phyloP scores from a whole-genome alignment of 2,113 vertebrate genomes.

The Daboia siamensis region DNA sequence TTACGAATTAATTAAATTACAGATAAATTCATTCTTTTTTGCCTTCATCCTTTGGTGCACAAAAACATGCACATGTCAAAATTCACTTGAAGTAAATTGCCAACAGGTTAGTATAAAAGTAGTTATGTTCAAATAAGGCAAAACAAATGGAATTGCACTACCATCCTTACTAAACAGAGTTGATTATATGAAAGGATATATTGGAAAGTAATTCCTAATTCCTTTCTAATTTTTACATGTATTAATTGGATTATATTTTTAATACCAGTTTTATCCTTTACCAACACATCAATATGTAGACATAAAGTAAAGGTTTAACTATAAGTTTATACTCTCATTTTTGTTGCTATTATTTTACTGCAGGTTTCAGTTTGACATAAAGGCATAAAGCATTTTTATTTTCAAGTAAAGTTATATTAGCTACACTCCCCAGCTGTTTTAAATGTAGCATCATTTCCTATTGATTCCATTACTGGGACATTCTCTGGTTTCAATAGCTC shows the following conservation, averaged over 20 bases:
- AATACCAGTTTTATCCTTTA: constrained; percentile 33
- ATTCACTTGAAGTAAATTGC: constrained; percentile 28
- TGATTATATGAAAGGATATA: constrained; percentile 24
- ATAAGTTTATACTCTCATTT: constrained; percentile 70
- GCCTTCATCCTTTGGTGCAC: constrained; percentile 14
- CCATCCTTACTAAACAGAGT: constrained; percentile 32
- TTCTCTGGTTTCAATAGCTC: constrained; percentile 38
- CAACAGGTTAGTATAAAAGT: constrained; percentile 47
- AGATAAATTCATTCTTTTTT: constrained; percentile 16
- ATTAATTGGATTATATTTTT: constrained; percentile 37
- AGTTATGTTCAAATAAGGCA: constrained; percentile 42
- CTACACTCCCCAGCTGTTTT: constrained; percentile 81
- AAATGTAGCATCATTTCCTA: constrained; percentile 81
- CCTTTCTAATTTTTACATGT: constrained; percentile 12
- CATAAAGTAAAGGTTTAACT: constrained; percentile 62
- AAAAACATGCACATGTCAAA: constrained; percentile 16
- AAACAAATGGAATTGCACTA: constrained; percentile 38
- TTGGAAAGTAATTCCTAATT: constrained; percentile 1
- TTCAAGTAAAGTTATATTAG: constrained; percentile 80
- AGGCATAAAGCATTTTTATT: constrained; percentile 77
- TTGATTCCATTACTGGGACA: constrained; percentile 71
- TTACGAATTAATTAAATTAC: not conserved
- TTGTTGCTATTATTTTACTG: constrained; percentile 59
- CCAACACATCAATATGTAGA: constrained; percentile 51
- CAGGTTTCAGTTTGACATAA: constrained; percentile 72